phyloP scores from a whole-genome alignment of 2,888 invertebrate species.

The Melanostoma scalare region DNA sequence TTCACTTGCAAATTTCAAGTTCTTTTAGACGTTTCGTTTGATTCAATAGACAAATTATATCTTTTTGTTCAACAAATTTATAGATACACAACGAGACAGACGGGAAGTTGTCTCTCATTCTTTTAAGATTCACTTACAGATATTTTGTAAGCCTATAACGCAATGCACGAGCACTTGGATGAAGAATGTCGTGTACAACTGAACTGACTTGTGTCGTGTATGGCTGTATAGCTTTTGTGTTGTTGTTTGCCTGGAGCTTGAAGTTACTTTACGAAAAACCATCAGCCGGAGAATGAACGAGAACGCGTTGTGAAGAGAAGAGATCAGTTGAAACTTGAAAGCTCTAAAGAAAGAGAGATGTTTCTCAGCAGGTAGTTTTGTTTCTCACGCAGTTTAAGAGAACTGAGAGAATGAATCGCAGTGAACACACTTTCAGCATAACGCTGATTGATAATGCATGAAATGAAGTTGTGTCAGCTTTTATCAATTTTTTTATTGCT shows the following conservation, averaged over 20 bases:
- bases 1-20: conserved; percentile 48
- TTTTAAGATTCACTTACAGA: conserved; percentile 14
- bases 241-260: conserved; percentile 21
- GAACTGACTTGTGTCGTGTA: conserved; percentile 45
- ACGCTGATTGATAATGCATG: conserved; percentile 16
- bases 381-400: no score
- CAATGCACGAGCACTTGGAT: conserved; percentile 28
- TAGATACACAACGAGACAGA: background rate
- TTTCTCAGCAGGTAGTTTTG: no score
- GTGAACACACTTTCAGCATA: conserved; percentile 29
- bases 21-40: no score
- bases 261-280: background rate
- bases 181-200: conserved; percentile 26
- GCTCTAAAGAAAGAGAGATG: background rate
- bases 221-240: conserved; percentile 38
- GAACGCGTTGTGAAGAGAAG: background rate
- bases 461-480: background rate
- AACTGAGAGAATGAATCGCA: background rate
- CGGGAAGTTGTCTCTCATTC: conserved; percentile 3
- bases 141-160: background rate
- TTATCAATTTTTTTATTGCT: background rate
- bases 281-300: conserved; percentile 9
- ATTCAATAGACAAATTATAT: background rate
- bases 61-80: conserved; percentile 18
- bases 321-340: background rate